phyloP scores from a whole-genome alignment of 2,888 invertebrate genomes.

The Dicranocentrus wangi region DNA sequence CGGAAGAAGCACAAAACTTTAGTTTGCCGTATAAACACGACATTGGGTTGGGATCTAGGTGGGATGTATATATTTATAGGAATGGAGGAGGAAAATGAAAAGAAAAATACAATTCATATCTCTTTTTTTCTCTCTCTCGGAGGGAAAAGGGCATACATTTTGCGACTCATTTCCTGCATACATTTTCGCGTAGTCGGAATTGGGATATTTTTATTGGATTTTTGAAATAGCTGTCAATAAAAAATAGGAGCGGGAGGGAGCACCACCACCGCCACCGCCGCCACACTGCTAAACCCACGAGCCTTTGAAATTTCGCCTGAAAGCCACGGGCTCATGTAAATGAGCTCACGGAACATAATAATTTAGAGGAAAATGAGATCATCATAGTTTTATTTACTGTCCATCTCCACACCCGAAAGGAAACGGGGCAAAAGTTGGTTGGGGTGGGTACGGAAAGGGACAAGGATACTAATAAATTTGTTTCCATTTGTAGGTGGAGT shows the following conservation, averaged over 20 bases:
- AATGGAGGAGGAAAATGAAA: too few species aligned
- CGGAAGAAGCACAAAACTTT: too few species aligned
- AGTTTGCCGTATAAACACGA: too few species aligned
- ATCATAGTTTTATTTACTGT: slow-evolving; percentile 41
- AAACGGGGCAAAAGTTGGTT: not conserved
- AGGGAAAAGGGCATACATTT: slow-evolving; percentile 13
- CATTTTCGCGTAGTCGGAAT: slow-evolving; percentile 8
- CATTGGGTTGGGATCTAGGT: not conserved
- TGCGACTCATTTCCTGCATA: slow-evolving; percentile 37
- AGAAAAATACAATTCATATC: slow-evolving; percentile 5
- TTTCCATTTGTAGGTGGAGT: too few species aligned
- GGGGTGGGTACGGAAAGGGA: too few species aligned
- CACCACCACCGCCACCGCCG: too few species aligned
- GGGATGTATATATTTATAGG: too few species aligned
- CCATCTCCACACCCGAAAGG: slow-evolving; percentile 2
- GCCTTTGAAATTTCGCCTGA: too few species aligned
- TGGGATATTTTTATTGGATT: slow-evolving; percentile 44
- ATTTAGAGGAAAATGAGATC: slow-evolving; percentile 17
- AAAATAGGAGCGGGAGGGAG: not conserved
- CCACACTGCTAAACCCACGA: too few species aligned
- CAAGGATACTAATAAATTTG: too few species aligned
- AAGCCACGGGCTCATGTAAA: slow-evolving; percentile 7
- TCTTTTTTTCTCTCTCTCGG: too few species aligned
- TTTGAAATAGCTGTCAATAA: slow-evolving; percentile 54
- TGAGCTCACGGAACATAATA: slow-evolving; percentile 22